Evolutionary conservation across 2,113 vertebrate species (phyloP).

Genomic region (Ageneiosus marmoratus): DNA sequence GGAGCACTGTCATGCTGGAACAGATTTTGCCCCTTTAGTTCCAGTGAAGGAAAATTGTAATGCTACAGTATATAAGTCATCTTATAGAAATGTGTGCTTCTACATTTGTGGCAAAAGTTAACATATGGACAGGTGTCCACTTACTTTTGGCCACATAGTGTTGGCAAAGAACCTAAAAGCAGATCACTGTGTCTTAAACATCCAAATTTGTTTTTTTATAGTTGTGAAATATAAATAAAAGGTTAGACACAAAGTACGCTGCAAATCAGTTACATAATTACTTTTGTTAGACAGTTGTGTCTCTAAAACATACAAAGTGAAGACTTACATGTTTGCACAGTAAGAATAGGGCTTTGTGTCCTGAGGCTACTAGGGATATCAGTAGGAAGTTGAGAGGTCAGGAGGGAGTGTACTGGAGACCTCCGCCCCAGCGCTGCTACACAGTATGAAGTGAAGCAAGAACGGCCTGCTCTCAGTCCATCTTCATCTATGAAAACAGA

Average conservation of each 20-base stretch:
- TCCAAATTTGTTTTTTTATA: neutral
- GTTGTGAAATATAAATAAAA: neutral
- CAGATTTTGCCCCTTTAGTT: neutral
- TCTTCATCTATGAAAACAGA: slow-evolving; percentile 43
- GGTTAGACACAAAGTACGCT: neutral
- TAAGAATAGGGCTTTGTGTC: neutral
- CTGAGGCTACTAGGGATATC: slow-evolving; percentile 9
- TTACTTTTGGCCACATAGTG: neutral
- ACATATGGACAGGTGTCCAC: neutral
- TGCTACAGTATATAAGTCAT: neutral
- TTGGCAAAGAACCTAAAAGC: neutral
- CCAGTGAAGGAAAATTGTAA: neutral
- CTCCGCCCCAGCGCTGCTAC: slow-evolving; percentile 54
- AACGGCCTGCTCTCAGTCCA: slow-evolving; percentile 36
- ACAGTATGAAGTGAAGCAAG: slow-evolving; percentile 40
- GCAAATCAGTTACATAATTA: neutral
- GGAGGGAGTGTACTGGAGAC: slow-evolving; percentile 79
- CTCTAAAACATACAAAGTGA: neutral
- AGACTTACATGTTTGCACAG: slow-evolving; percentile 19
- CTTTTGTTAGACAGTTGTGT: neutral
- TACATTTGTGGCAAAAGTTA: neutral
- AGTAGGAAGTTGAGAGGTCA: slow-evolving; percentile 70
- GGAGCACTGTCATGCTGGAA: neutral
- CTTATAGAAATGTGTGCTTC: neutral
- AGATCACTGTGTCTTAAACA: neutral